Base-by-base conservation (phyloP, 2,113 vertebrate genomes). In the Anhinga rufa region DNA sequence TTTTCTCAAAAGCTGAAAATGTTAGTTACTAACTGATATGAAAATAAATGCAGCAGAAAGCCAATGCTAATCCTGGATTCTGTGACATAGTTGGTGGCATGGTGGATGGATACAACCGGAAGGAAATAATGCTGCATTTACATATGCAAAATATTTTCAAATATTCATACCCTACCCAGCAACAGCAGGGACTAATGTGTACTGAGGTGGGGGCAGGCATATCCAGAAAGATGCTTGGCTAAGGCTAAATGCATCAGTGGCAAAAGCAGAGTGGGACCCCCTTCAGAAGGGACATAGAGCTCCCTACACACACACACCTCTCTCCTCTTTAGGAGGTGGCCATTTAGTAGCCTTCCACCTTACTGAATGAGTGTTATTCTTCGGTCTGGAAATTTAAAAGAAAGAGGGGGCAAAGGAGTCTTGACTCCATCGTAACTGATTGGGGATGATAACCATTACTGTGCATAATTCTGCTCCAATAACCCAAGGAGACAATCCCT, bases 161-260 rank as follows among this genome's bases (percentile, higher is more conserved):
- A 57, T 91, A 92, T 60, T 74, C 44, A 9, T 52, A 72, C 21
- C 10, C 1, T 4, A 66, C 6, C 25, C n/a, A 74, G 21, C 25
- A 82, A n/a, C 0, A 1, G 24, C 26, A 55, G 36, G n/a, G 42
- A 58, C 7, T 74, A 40, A 26, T 0, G 1, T 58, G 42, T 26
- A 51, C 18, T 51, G 60, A 48, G 17, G 9, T 58, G 42, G 15
- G 6, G 20, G 10, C 15, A 86, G 34, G 28, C 32, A 54, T 38
- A 44, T 48, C 36, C 58, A 38, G 40, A 77, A 42, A 48, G 12
- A 19, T 34, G 10, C 26, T 19, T 61, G 48, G 22, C 25, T 52
- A 16, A 66, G 29, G 22, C 7, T 61, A 54, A 46, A 69, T 17
- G 9, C 28, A 32, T 36, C 60, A 62, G 24, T 1, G 4, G 38